Base-by-base conservation (phyloP, 2,113 vertebrate genomes). In the Procavia capensis region DNA sequence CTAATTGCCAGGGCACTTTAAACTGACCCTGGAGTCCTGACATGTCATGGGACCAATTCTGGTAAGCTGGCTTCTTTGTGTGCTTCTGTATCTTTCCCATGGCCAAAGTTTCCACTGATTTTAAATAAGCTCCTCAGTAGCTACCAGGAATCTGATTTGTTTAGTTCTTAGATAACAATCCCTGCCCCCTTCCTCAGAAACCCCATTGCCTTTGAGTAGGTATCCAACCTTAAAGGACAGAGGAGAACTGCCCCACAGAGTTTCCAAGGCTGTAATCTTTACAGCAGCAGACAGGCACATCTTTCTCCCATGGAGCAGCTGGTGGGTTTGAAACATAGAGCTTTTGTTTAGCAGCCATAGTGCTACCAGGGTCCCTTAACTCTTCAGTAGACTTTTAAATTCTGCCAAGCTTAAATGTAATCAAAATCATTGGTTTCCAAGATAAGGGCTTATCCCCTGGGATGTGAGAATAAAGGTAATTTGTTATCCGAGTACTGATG, bases 101-200 rank as follows among this genome's bases (percentile, higher is more conserved):
- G 96, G 72, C 81, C 91, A 43, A 85, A 97, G 87, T 97, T 97
- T 98, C 96, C 97, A 93, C 27, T 97, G 64, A 43, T 66, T 94
- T 91, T 84, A 50, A 50, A 95, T 90, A n/a, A 96, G 88, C 93
- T 93, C 78, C 59, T 93, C 76, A 92, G 76, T 43, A 22, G 59
- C 72, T 41, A 7, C 84, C 68, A 68, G 59, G 76, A 95, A 88
- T 91, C 36, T 9, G 17, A 66, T 57, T 68, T 39, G 41, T 72
- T 72, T 22, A 22, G 41, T 36, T 19, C 70, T 39, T 39, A 72
- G 29, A 39, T 72, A 39, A 1, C 20, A 72, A 39, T 39, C 70
- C n/a, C n/a, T n/a, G n/a, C n/a, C n/a, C n/a, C n/a, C n/a, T n/a
- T n/a, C n/a, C n/a, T n/a, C n/a, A n/a, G n/a, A n/a, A n/a, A n/a